These are phyloP conservation scores for Plectrocnemia conspersa DNA, from an alignment of 1,140 invertebrate genomes.

Conservation along the genomic window DNA sequence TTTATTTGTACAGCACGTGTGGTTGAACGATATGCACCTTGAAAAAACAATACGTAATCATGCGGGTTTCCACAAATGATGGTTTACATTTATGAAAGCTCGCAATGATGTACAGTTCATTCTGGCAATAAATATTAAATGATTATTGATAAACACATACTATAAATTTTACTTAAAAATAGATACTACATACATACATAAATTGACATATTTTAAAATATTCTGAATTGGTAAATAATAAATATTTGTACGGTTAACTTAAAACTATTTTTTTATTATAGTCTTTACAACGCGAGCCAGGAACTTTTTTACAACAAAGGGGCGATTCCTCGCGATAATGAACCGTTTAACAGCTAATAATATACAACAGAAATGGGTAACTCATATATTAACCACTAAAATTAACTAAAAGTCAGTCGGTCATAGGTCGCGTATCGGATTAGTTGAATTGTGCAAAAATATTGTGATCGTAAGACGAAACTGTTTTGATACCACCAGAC, in stretches of 20 bases:
- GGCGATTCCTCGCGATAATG: conserved; percentile 31
- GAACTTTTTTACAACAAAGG: conserved; percentile 24
- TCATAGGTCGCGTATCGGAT: conserved; percentile 25
- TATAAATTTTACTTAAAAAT: no score
- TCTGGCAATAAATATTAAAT: no score
- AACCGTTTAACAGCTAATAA: conserved; percentile 29
- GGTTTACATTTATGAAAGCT: no score
- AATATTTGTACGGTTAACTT: no score
- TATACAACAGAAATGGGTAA: conserved; percentile 19
- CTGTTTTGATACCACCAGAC: neutral
- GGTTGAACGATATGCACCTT: no score
- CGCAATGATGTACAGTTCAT: no score
- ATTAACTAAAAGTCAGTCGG: conserved; percentile 29
- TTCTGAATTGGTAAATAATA: no score
- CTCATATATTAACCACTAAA: conserved; percentile 3
- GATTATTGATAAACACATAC: no score
- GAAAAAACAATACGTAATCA: conserved; percentile 6
- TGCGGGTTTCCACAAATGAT: conserved; percentile 15
- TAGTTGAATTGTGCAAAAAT: conserved; percentile 20
- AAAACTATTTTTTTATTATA: no score
- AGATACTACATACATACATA: no score
- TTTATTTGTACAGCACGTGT: no score
- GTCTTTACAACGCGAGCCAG: conserved; percentile 16
- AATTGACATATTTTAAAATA: no score
- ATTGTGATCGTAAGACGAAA: conserved; percentile 26